Evolutionary conservation across 2,113 vertebrate species (phyloP).

Genomic region (Bombycilla garrulus): DNA sequence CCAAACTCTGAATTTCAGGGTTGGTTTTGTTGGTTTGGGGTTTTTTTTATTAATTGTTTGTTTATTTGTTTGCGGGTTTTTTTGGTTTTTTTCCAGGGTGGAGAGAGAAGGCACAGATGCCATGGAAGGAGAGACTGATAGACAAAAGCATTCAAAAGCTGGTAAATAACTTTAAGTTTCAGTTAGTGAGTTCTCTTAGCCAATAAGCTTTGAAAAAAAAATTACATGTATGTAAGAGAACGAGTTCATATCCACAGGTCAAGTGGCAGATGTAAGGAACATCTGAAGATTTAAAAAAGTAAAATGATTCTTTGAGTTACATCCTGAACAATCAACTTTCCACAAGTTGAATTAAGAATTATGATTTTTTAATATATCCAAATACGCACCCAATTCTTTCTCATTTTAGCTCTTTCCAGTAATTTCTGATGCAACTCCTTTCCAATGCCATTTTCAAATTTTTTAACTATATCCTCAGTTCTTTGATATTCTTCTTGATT

Average conservation of each 20-base stretch:
- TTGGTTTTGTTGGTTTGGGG: not conserved
- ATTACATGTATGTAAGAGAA: rapidly evolving
- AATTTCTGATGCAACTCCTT: constrained; percentile 87
- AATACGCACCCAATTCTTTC: constrained; percentile 88
- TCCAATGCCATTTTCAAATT: constrained; percentile 86
- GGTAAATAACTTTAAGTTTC: not conserved
- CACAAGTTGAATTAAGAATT: not conserved
- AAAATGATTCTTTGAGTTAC: not conserved
- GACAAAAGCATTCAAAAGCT: not conserved
- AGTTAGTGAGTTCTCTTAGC: not conserved
- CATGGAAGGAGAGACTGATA: not conserved
- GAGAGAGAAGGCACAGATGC: not conserved
- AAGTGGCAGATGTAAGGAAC: not conserved
- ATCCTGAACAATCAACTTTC: not conserved
- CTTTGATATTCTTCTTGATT: constrained; percentile 82
- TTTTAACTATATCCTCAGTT: constrained; percentile 81
- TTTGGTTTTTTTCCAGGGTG: not conserved
- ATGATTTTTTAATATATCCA: not conserved
- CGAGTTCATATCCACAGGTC: not conserved
- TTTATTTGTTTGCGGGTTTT: no score
- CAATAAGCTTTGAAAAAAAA: not conserved
- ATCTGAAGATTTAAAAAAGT: not conserved
- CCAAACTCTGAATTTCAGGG: not conserved
- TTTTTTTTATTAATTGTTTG: no score
- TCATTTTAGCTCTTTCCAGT: constrained; percentile 84